A percentile compares a stretch with the other conserved stretches of the same genome.
phyloP scores from a whole-genome alignment of 2,888 invertebrate species.

The Trichacis sp. region DNA sequence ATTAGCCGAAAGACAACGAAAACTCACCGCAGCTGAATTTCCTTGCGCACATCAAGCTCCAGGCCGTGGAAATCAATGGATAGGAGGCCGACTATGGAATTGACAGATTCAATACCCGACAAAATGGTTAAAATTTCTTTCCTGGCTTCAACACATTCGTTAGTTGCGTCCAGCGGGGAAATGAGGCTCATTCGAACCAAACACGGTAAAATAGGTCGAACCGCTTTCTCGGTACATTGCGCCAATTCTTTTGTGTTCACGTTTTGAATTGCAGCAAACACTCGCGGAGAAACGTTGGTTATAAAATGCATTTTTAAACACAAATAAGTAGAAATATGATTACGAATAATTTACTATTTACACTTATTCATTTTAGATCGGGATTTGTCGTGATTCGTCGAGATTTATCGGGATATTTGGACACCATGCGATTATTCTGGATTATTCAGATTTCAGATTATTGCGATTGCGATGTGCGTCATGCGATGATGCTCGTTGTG shows the following conservation, averaged over 20 bases:
- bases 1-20: too few relatives aligned
- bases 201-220: slow-evolving; percentile 91
- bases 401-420: too few relatives aligned
- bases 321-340: too few relatives aligned
- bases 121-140: slow-evolving; percentile 90
- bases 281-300: slow-evolving; percentile 76
- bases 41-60: slow-evolving; percentile 92
- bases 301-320: slow-evolving; percentile 52
- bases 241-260: slow-evolving; percentile 82
- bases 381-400: too few relatives aligned
- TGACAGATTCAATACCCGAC: slow-evolving; percentile 92
- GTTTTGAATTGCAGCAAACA: slow-evolving; percentile 85
- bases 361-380: too few relatives aligned
- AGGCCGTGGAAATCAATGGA: slow-evolving; percentile 95
- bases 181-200: slow-evolving; percentile 93
- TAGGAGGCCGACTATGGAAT: slow-evolving; percentile 91
- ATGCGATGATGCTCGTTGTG: too few relatives aligned
- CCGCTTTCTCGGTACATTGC: slow-evolving; percentile 81
- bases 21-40: slow-evolving; percentile 81
- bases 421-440: too few relatives aligned
- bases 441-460: too few relatives aligned
- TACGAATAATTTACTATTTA: too few relatives aligned
- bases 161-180: slow-evolving; percentile 87
- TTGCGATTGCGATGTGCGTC: too few relatives aligned
- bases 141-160: slow-evolving; percentile 84